Conservation (phyloP, 1,140 invertebrate genomes). For the Plectus sambesii region DNA sequence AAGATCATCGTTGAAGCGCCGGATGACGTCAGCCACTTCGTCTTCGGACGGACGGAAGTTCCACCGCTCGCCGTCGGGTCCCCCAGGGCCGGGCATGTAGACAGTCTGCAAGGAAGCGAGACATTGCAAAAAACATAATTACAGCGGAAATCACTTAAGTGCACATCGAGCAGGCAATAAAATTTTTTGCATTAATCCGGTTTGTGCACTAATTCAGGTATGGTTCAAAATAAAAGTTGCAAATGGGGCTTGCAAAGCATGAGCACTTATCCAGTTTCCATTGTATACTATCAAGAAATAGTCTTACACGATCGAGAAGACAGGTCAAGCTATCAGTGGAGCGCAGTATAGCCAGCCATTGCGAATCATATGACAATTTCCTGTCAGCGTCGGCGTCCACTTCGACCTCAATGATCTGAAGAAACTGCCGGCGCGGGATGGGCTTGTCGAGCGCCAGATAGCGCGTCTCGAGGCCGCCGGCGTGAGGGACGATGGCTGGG, state of each 20-base stretch:
- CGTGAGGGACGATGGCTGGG: constrained; percentile 67
- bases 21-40: constrained; percentile 58
- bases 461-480: constrained; percentile 55
- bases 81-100: constrained; percentile 13
- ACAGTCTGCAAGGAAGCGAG: constrained; percentile 2
- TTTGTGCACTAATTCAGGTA: no score
- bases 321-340: constrained; percentile 26
- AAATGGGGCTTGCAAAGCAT: no score
- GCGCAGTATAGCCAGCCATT: constrained; percentile 28
- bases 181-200: no score
- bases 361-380: constrained; percentile 27
- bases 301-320: constrained; percentile 14
- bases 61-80: constrained; percentile 49
- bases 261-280: no score
- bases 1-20: constrained; percentile 55
- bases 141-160: constrained; percentile 7
- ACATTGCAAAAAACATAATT: neutral
- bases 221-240: no score
- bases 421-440: constrained; percentile 69
- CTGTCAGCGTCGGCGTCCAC: constrained; percentile 13
- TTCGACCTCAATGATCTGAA: constrained; percentile 46
- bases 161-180: no score
- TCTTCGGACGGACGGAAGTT: constrained; percentile 63
- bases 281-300: constrained; percentile 1
- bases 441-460: constrained; percentile 95